Evolutionary conservation across 1,140 invertebrate species (phyloP).

Genomic region (Hycleus phaleratus): DNA sequence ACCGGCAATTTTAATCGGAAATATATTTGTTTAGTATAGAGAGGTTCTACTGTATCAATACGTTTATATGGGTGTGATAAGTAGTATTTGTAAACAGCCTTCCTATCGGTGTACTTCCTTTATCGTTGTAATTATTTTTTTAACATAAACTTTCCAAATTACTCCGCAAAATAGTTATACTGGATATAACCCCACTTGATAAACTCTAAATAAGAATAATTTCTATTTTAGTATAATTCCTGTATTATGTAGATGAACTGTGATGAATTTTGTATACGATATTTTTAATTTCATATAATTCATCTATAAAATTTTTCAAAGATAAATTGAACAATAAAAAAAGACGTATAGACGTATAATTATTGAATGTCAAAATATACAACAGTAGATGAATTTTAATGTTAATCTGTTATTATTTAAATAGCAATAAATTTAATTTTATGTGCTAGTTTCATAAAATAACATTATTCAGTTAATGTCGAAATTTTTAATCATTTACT

Average conservation of each 20-base stretch:
- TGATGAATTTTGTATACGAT: slow-evolving; percentile 26
- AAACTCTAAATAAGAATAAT: slow-evolving; percentile 10
- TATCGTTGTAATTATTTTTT: not conserved
- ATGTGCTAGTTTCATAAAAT: not conserved
- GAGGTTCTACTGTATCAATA: too few relatives aligned
- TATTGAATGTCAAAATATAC: slow-evolving; percentile 6
- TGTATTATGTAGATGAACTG: slow-evolving; percentile 18
- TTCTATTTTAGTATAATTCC: slow-evolving; percentile 2
- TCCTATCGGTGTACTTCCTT: not conserved
- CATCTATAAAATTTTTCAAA: too few relatives aligned
- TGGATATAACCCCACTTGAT: slow-evolving; percentile 14
- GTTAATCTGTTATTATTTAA: slow-evolving; percentile 6
- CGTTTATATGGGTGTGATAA: not conserved
- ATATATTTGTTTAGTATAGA: too few relatives aligned
- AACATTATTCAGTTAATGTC: too few relatives aligned
- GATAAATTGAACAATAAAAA: not conserved
- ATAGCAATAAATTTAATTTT: slow-evolving; percentile 8
- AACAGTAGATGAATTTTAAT: slow-evolving; percentile 6
- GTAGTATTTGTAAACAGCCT: not conserved
- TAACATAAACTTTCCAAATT: not conserved
- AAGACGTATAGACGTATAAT: not conserved
- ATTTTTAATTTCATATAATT: slow-evolving; percentile 3
- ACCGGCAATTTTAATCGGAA: too few relatives aligned
- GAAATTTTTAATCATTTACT: too few relatives aligned
- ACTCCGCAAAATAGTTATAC: not conserved